These are phyloP conservation scores for Hofmannophila pseudospretella DNA, from an alignment of 2,888 invertebrate genomes.

Conservation along the genomic window DNA sequence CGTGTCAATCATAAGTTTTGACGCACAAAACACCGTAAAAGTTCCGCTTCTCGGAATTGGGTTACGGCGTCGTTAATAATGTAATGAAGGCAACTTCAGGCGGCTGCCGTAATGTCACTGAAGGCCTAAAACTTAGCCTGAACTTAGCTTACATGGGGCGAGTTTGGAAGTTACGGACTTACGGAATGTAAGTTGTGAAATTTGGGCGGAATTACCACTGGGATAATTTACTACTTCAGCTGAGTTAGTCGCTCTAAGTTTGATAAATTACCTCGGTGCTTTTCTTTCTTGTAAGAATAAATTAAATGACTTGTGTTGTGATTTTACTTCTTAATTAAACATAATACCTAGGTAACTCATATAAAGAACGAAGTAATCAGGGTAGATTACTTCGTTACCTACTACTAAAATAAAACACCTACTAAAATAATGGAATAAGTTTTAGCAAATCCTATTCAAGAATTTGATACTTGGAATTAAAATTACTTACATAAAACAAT, in stretches of 20 bases:
- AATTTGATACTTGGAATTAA: too few species aligned
- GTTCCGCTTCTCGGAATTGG: constrained; percentile 17
- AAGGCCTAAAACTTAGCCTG: background rate
- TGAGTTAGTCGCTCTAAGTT: background rate
- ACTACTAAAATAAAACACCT: too few species aligned
- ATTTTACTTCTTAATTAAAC: too few species aligned
- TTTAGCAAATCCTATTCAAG: too few species aligned
- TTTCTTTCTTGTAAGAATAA: too few species aligned
- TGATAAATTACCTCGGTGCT: too few species aligned
- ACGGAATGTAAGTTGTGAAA: background rate
- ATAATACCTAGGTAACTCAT: too few species aligned
- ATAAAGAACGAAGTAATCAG: too few species aligned
- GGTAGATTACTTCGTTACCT: too few species aligned
- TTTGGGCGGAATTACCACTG: background rate
- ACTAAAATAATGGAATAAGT: too few species aligned
- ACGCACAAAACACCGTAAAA: constrained; percentile 19
- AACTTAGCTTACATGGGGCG: background rate
- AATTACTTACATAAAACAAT: too few species aligned
- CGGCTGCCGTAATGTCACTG: background rate
- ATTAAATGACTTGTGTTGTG: too few species aligned
- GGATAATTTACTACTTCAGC: background rate
- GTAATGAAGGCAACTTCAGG: constrained; percentile 5
- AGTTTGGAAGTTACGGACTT: background rate
- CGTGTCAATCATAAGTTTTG: constrained; percentile 36
- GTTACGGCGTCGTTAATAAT: constrained; percentile 21